Percentiles rank a stretch among this genome's conserved stretches.
These are phyloP conservation scores for Microplitis mediator DNA, from an alignment of 1,140 invertebrate genomes.

Conservation along the genomic window DNA sequence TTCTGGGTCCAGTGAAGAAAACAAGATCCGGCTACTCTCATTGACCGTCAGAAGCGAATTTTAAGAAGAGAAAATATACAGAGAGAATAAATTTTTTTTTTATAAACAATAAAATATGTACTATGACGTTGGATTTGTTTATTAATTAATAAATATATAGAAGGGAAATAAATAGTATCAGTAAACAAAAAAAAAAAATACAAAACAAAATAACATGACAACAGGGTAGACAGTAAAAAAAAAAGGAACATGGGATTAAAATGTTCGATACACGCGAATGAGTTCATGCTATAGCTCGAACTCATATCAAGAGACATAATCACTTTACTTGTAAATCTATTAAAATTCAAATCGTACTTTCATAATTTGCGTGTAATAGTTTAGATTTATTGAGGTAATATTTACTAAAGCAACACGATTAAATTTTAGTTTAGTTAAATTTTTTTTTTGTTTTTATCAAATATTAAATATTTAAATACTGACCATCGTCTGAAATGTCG, in stretches of 20 bases:
- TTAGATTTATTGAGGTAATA: background rate
- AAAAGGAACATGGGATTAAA: background rate
- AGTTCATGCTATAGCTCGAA: background rate
- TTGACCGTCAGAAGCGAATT: constrained; percentile 54
- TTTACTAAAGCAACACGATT: background rate
- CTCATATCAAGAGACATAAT: background rate
- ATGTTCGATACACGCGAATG: background rate
- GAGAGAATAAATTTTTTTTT: constrained; percentile 46
- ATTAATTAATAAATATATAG: too few relatives aligned
- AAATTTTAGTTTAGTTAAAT: background rate
- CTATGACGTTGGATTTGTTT: too few relatives aligned
- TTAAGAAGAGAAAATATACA: constrained; percentile 50
- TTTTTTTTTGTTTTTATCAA: background rate
- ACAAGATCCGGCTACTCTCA: constrained; percentile 58
- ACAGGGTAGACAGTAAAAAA: background rate
- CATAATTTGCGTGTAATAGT: background rate
- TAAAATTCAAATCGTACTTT: background rate
- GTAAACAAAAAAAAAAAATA: background rate
- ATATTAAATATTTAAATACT: constrained; percentile 41
- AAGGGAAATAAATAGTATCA: too few relatives aligned
- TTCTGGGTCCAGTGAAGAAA: constrained; percentile 58
- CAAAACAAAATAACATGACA: background rate
- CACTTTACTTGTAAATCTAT: background rate
- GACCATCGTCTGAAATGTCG: constrained; percentile 65
- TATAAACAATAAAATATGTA: background rate